Base-by-base conservation (phyloP, 2,888 invertebrate genomes). In the Azorinus chamasolen region DNA sequence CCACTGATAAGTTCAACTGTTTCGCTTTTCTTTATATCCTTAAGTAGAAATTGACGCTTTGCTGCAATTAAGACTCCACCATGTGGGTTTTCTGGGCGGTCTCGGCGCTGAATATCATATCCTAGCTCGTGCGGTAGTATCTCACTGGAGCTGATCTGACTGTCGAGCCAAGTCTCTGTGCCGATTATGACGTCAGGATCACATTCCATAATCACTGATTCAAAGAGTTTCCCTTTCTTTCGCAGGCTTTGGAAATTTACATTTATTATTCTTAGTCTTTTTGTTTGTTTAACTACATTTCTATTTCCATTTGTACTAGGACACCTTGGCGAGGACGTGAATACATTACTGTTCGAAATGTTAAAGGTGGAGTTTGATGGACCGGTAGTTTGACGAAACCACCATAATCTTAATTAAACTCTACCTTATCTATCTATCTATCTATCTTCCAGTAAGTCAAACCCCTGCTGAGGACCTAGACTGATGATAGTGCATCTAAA, bases 171-270 rank as follows among this genome's bases (percentile, higher is more conserved):
- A 25, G 53, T 53, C 27, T 53, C 51, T 2, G 66, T 73, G 32
- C 65, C 59, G 16, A 73, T 25, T 27, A 61, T 65, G 25, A 32
- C 32, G 10, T 32, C 16, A 14, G 16, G 50, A 50, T 50, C 50
- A 50, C 12, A 14, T 16, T 39, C 8, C 32, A 43, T 41, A 22
- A 69, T 25, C 1, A 74, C 10, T 1, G 41, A n/a, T 3, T 57
- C 68, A 16, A 74, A 16, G 5, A 43, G n/a, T 10, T 53, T 61
- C 14, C 63, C 59, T 48, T 74, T 74, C 25, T 58, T 57, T n/a
- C 69, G 37, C 3, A 63, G 16, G 39, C 63, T 69, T 32, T 64
- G 69, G 50, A 68, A 75, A 37, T 69, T 75, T 20, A 68, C 54
- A 18, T 18, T 54, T 24, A 64, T 16, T 6, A 72, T 53, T 25